Evolutionary conservation across 2,888 invertebrate species (phyloP).

Genomic region (Lasius platythorax): DNA sequence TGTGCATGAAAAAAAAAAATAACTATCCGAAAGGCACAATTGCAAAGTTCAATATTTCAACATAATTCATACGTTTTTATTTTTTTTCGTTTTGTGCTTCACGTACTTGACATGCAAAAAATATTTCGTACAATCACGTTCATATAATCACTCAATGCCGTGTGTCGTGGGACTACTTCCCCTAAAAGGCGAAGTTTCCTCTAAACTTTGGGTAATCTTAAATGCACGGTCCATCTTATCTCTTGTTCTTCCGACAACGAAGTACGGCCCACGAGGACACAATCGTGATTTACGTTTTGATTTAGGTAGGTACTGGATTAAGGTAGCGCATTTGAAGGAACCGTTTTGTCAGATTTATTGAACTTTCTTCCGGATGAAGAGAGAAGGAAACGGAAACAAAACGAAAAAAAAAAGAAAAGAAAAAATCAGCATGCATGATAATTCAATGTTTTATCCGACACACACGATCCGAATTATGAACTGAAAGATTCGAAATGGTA

Average conservation of each 20-base stretch:
- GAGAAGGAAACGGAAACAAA: constrained; percentile 11
- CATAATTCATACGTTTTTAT: background rate
- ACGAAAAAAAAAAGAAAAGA: background rate
- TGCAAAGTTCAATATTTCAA: background rate
- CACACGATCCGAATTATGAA: constrained; percentile 24
- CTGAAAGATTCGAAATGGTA: background rate
- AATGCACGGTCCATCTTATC: constrained; percentile 65
- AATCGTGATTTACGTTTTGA: constrained; percentile 71
- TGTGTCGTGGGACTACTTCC: constrained; percentile 15
- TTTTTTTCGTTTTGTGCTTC: background rate
- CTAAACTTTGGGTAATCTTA: constrained; percentile 54
- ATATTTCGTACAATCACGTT: background rate
- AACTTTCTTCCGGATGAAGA: constrained; percentile 8
- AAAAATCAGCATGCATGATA: background rate
- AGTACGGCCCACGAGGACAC: constrained; percentile 50
- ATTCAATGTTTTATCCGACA: background rate
- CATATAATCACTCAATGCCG: constrained; percentile 20
- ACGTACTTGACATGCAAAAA: background rate
- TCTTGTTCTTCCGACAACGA: constrained; percentile 55
- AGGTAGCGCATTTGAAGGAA: constrained; percentile 64
- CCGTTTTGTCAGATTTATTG: constrained; percentile 68
- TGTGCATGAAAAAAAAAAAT: background rate
- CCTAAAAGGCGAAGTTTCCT: constrained; percentile 24
- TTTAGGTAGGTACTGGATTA: constrained; percentile 69
- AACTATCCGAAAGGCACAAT: background rate